phyloP scores from a whole-genome alignment of 35 echinoderm and acorn worm species.

The Lytechinus variegatus region DNA sequence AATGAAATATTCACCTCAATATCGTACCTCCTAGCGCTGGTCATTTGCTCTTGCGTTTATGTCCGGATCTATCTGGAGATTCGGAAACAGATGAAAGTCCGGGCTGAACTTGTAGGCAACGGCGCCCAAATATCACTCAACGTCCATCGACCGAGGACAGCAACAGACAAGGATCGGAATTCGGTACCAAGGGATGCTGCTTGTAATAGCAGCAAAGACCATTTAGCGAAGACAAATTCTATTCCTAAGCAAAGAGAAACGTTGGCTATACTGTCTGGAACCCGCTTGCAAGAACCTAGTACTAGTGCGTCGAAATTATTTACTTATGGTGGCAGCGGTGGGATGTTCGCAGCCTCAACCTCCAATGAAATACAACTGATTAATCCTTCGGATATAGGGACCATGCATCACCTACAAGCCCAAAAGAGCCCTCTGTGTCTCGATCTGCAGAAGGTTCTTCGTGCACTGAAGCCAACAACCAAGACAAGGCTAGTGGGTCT shows the following conservation, averaged over 20 bases:
- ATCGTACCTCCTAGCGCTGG: background rate
- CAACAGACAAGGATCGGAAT: background rate
- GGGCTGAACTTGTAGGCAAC: background rate
- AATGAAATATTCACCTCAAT: constrained; percentile 45
- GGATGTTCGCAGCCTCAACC: background rate
- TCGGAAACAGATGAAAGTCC: constrained; percentile 26
- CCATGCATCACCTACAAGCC: background rate
- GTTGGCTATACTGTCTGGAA: background rate
- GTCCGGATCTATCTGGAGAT: constrained; percentile 36
- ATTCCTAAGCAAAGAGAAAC: background rate
- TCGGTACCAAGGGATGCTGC: background rate
- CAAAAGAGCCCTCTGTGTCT: background rate
- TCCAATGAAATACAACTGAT: background rate
- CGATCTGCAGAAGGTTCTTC: background rate
- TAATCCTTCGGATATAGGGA: background rate
- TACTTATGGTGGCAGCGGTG: background rate
- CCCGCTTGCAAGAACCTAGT: background rate
- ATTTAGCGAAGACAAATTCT: background rate
- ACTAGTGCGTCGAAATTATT: background rate
- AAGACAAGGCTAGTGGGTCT: background rate
- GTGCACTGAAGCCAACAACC: too few species aligned
- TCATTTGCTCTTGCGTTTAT: constrained; percentile 22
- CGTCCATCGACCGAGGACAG: too few species aligned
- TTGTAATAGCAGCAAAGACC: too few species aligned
- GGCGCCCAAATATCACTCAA: background rate